Conservation (phyloP, 2,888 invertebrate species). For the Ommatoiulus sabulosus region DNA sequence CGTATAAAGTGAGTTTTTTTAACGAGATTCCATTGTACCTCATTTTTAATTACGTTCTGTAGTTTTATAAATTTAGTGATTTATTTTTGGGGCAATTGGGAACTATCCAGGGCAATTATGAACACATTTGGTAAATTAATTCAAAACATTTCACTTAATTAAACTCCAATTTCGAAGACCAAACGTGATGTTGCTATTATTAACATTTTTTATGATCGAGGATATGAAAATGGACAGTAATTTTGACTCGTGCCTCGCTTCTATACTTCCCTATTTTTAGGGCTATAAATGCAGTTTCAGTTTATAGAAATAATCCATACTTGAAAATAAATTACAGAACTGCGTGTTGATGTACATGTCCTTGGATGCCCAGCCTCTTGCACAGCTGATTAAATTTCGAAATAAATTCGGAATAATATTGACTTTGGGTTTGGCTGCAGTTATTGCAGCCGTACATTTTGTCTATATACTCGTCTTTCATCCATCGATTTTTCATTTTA, state of each 20-base stretch:
- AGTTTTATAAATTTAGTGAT: too few species aligned
- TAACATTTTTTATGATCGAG: too few species aligned
- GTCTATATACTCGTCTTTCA: not conserved
- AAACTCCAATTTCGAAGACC: too few species aligned
- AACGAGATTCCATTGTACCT: too few species aligned
- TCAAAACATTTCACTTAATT: too few species aligned
- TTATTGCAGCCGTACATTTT: not conserved
- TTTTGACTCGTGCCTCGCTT: not conserved
- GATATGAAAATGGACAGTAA: too few species aligned
- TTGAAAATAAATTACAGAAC: not conserved
- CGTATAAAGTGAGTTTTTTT: too few species aligned
- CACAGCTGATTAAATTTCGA: slow-evolving; percentile 18
- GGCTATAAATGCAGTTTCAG: not conserved
- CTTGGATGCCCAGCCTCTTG: not conserved
- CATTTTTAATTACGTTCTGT: too few species aligned
- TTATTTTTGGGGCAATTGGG: too few species aligned
- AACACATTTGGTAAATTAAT: too few species aligned
- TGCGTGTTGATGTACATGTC: not conserved
- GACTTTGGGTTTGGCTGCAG: not conserved
- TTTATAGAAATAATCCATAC: slow-evolving; percentile 21
- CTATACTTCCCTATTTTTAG: not conserved
- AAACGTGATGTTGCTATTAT: too few species aligned
- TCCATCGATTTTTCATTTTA: slow-evolving; percentile 9
- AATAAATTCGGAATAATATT: slow-evolving; percentile 39
- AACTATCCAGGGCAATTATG: too few species aligned